Conservation (phyloP, 2,797 vertebrate species). For the Sebastes dallii region DNA sequence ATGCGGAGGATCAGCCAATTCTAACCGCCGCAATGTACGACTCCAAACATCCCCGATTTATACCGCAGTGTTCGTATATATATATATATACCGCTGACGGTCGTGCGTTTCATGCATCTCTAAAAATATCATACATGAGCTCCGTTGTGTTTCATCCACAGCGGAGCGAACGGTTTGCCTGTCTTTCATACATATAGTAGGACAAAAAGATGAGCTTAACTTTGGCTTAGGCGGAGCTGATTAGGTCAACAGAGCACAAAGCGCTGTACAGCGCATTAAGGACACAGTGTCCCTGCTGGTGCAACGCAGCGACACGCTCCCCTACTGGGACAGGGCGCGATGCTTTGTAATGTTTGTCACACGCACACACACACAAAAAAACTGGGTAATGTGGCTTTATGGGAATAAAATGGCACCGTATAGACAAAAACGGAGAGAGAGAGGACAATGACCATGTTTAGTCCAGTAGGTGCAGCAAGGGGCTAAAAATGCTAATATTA, state of each 20-base stretch:
- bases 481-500: neutral
- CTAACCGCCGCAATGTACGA: slow-evolving; percentile 16
- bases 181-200: slow-evolving; percentile 37
- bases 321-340: neutral
- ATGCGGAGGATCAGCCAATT: slow-evolving; percentile 58
- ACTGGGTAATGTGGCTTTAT: neutral
- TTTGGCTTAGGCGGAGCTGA: slow-evolving; percentile 43
- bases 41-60: neutral
- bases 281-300: slow-evolving; percentile 51
- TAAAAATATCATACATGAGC: slow-evolving; percentile 9
- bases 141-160: neutral
- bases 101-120: neutral
- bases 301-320: slow-evolving; percentile 7
- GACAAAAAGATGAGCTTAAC: slow-evolving; percentile 62
- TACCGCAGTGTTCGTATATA: neutral
- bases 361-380: neutral
- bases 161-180: neutral
- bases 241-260: slow-evolving; percentile 63
- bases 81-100: too few relatives aligned
- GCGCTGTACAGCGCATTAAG: slow-evolving; percentile 39
- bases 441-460: neutral
- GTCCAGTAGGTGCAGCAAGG: neutral
- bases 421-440: neutral
- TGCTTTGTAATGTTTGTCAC: slow-evolving; percentile 36
- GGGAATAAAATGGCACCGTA: neutral